Base-by-base conservation (phyloP, 1,140 invertebrate species). In the Atta cephalotes region DNA sequence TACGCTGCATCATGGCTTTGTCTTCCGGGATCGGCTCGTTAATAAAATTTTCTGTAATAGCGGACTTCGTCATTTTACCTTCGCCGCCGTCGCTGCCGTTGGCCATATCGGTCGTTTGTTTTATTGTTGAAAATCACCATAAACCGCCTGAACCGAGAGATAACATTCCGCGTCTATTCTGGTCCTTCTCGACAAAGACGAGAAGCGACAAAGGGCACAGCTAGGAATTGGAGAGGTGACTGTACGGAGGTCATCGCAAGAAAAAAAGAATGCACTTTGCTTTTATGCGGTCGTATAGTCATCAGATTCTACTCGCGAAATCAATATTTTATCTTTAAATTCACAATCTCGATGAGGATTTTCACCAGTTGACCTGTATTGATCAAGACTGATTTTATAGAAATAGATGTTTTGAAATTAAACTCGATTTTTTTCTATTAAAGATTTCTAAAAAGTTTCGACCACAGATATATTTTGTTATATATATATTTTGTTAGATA, bases 21-120 rank as follows among this genome's bases (percentile, higher is more conserved):
- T 92, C 92, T 93, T 93, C 93, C 92, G 92, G 92, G 90, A 88
- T 93, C 85, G 87, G 77, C 82, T 93, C 90, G 90, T 93, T 92
- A 92, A 93, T 93, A 93, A 93, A 93, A 93, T 90, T 89, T 87
- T 88, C 87, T 65, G 76, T 88, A 89, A 92, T 88, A 60, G 78
- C 68, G 65, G 85, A 39, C 91, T 89, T 82, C 87, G 89, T 91
- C 92, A 91, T 87, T 85, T 79, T 63, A 74, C 74, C 71, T 25
- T 78, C 77, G 58, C 51, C 45, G 28, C 2, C 49, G 60, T 28
- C 18, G 45, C 31, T 21, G 31, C 3, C 60, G 58, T 16, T 9
- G 49, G 18, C 21, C 60, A 25, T 80, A 18, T 35, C 76, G 21
- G 51, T 71, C 80, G 86, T 68, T 28, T 72, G 89, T 92, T 92